phyloP scores from a whole-genome alignment of 2,797 vertebrate genomes.

The Oophaga sylvatica region DNA sequence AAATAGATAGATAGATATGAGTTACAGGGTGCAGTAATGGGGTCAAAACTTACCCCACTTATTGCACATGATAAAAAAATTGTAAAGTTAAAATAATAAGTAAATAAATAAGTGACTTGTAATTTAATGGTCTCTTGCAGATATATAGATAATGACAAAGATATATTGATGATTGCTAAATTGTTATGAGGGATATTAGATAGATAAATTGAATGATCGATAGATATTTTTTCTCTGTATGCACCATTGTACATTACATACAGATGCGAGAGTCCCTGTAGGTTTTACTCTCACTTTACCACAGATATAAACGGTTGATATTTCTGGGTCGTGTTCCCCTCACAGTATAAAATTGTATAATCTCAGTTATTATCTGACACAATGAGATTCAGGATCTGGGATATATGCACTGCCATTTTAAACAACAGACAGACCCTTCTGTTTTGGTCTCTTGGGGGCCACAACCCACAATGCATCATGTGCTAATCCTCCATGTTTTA shows the following conservation, averaged over 20 bases:
- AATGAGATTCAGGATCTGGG: conserved; percentile 15
- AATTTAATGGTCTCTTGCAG: no score
- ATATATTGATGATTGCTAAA: no score
- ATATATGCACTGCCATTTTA: background rate
- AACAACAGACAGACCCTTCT: conserved; percentile 2
- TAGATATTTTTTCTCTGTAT: background rate
- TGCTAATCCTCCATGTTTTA: conserved; percentile 59
- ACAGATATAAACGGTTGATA: background rate
- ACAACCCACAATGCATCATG: conserved; percentile 24
- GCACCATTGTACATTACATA: background rate
- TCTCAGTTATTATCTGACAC: conserved; percentile 20
- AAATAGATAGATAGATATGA: conserved; percentile 6
- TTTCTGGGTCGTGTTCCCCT: conserved; percentile 18
- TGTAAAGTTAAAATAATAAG: no score
- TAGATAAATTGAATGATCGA: background rate
- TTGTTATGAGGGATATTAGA: background rate
- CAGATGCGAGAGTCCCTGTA: background rate
- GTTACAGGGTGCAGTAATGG: background rate
- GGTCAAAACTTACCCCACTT: no score
- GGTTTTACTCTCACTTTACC: background rate
- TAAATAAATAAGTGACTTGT: no score
- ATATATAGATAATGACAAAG: background rate
- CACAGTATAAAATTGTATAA: background rate
- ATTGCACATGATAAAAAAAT: no score
- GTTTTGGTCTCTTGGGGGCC: conserved; percentile 6